Evolutionary conservation across 2,797 vertebrate genomes (phyloP).

Genomic region (Cyclopterus lumpus): DNA sequence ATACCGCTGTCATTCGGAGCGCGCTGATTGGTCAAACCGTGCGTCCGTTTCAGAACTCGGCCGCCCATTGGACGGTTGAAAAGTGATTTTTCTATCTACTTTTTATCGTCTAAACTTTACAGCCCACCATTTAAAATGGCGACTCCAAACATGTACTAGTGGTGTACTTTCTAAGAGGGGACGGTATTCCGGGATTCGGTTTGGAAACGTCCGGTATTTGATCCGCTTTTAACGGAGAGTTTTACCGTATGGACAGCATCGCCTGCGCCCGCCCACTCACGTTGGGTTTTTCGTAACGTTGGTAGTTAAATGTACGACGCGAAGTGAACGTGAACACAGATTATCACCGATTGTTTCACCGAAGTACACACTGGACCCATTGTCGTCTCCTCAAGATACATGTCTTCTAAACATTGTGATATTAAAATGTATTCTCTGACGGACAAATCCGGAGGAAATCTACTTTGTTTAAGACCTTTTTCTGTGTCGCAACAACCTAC

Average conservation of each 20-base stretch:
- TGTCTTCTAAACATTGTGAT: neutral
- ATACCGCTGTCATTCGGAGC: neutral
- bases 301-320: too few species aligned
- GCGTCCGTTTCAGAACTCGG: neutral
- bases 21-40: conserved; percentile 55
- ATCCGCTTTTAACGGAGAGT: neutral
- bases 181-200: neutral
- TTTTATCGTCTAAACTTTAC: neutral
- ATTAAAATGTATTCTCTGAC: too few species aligned
- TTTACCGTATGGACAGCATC: neutral
- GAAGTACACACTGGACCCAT: neutral
- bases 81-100: neutral
- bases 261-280: neutral
- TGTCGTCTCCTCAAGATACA: neutral
- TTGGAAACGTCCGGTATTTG: neutral
- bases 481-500: neutral
- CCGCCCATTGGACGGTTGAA: conserved; percentile 54
- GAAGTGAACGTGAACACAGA: neutral
- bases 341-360: neutral
- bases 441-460: neutral
- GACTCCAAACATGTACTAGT: neutral
- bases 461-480: neutral
- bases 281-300: neutral
- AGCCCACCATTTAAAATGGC: neutral
- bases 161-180: neutral